Evolutionary conservation across 2,113 vertebrate genomes (phyloP), one percentile per base, ranked within the genome.

Genomic region (Vidua chalybeata): DNA sequence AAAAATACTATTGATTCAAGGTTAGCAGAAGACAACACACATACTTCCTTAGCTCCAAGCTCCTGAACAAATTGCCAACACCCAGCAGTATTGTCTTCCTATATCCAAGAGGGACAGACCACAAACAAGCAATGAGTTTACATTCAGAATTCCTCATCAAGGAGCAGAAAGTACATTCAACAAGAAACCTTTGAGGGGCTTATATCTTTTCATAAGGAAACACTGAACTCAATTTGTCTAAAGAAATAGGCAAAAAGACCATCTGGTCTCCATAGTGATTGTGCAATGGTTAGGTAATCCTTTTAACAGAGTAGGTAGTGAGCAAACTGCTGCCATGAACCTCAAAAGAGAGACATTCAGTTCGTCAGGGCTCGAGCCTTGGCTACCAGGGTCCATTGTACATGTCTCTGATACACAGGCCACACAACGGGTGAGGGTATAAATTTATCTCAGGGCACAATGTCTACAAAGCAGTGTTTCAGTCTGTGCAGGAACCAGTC

Each of bases 211-310:
- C 89, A 81, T 77, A 89, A 93, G 63, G 55, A 77, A 81, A 77
- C 73, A 89, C 30, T 67, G 88, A 94, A 83, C 67, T 15, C 58
- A 81, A 51, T 90, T 74, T 89, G 59, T 91, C 89, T 87, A 61
- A 97, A 94, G 94, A 86, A 73, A 89, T 89, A 92, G 62, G 91
- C 63, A 79, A 95, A 95, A 94, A 93, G 93, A 96, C 96, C 96
- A 96, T 97, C 96, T 98, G 96, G 94, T 96, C 94, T 94, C 95
- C 79, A 77, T 7, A 93, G 94, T 33, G 63, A 96, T n/a, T 72
- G 84, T 73, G 94, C 89, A 94, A 52, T 91, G 83, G 86, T 77
- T 90, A 91, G 82, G 78, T 72, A 96, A 97, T 95, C 94, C 95
- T 94, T 92, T 92, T 77, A 96, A 88, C 22, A 76, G 48, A 94